Conservation (phyloP, 1,140 invertebrate genomes). For the Pteromalus puparum region DNA sequence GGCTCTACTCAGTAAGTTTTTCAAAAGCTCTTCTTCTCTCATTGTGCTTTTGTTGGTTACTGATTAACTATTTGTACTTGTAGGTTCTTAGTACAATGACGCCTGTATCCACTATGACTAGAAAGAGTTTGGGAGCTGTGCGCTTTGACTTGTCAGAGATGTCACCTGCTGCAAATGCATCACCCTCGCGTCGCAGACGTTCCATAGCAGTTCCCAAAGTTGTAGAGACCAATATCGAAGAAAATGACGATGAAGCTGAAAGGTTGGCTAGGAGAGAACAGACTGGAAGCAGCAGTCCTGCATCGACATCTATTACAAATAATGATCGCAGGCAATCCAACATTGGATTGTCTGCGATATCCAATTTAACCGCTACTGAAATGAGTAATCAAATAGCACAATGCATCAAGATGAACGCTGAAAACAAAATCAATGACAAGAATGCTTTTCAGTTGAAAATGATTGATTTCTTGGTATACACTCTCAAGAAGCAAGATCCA, state of each 20-base stretch:
- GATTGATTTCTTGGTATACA: constrained; percentile 87
- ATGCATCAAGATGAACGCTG: constrained; percentile 79
- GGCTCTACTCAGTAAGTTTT: constrained; percentile 49
- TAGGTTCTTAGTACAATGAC: constrained; percentile 24
- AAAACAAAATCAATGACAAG: constrained; percentile 88
- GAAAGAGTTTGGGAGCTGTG: constrained; percentile 50
- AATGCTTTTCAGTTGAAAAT: constrained; percentile 90
- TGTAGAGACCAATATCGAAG: constrained; percentile 45
- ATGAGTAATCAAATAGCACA: constrained; percentile 77
- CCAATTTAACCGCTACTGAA: constrained; percentile 61
- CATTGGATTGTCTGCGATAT: constrained; percentile 59
- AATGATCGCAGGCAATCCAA: constrained; percentile 60
- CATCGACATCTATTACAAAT: constrained; percentile 17
- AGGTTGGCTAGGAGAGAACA: constrained; percentile 60
- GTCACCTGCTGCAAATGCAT: constrained; percentile 41
- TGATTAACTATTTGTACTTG: background rate
- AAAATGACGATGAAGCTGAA: constrained; percentile 71
- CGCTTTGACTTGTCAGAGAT: constrained; percentile 33
- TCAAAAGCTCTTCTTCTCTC: background rate
- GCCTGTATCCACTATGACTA: constrained; percentile 30
- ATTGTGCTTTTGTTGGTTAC: too few species aligned
- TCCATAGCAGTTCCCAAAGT: constrained; percentile 53
- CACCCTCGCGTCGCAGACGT: constrained; percentile 59
- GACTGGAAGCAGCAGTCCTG: background rate
- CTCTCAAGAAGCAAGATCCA: constrained; percentile 81